Percentiles rank a stretch among this genome's conserved stretches.
phyloP scores from a whole-genome alignment of 2,113 vertebrate species.

The Marmota flaviventris region DNA sequence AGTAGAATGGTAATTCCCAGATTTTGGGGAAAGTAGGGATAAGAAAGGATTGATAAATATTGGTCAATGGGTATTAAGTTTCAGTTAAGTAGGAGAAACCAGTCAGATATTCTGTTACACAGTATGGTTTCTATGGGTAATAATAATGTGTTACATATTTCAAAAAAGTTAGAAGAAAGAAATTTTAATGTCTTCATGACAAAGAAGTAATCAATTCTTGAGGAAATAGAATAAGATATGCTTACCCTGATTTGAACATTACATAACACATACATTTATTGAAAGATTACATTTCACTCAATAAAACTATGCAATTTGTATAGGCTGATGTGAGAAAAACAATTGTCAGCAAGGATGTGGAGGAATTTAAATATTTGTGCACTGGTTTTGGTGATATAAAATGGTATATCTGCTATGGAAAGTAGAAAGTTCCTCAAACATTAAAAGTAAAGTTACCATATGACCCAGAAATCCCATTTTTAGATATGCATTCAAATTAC shows the following conservation, averaged over 20 bases:
- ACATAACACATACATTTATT: neutral
- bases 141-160: neutral
- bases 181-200: neutral
- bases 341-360: neutral
- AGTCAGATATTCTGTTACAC: neutral
- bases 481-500: neutral
- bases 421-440: neutral
- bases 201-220: neutral
- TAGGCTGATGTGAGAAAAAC: neutral
- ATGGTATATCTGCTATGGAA: neutral
- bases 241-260: neutral
- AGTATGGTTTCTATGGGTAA: neutral
- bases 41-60: neutral
- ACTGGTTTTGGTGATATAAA: neutral
- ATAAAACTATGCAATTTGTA: neutral
- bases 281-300: neutral
- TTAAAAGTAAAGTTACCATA: neutral
- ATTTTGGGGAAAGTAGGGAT: neutral
- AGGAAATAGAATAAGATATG: neutral
- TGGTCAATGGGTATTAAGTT: neutral
- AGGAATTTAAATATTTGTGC: neutral
- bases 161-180: neutral
- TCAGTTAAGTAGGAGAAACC: neutral
- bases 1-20: neutral
- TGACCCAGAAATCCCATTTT: neutral